Base-by-base conservation (phyloP, 2,888 invertebrate species). In the Dynastes hyllus region DNA sequence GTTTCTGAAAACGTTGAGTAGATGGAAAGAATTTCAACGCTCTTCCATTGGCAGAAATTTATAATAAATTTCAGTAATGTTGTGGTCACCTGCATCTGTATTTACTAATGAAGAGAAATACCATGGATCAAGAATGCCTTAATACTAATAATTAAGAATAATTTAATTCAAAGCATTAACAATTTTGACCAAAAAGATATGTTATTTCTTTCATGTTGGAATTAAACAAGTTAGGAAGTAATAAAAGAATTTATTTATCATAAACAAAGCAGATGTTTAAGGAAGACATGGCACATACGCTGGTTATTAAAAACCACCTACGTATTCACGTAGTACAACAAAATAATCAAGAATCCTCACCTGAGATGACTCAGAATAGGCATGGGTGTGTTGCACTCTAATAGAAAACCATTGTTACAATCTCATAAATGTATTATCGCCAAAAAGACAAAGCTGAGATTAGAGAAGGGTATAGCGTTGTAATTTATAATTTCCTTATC, bases 371-470 rank as follows among this genome's bases (percentile, higher is more conserved):
- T 75, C 75, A 75, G 75, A 75, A 63, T 61, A 40, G 40, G 13
- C 2, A 16, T 69, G 61, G 75, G 75, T 45, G 75, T 75, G 75
- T 75, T 75, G 53, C 13, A n/a, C 40, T 75, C 63, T 32, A 63
- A 58, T 75, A 63, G 75, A 63, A 75, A 75, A n/a, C 45, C 61
- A 73, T 58, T 61, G 73, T 73, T 73, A 73, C 6, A 22, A 45
- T 45, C 69, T 69, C 29, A 51, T 50, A 69, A 69, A 50, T 13
- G 50, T 50, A 27, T 69, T 69, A 69, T 50, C 50, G 27, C 45
- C 9, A 5, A 45, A 40, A 27, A 55, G 29, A 71, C 53, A 16
- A 13, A 13, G 29, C 37, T 37, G 40, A 40, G 40, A 37, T 65
- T 45, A 45, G 45, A 11, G 32, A 65, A 11, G 53, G 53, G 53